These are phyloP conservation scores for Eulemur rubriventer DNA, from an alignment of 2,797 vertebrate species.

Conservation along the genomic window DNA sequence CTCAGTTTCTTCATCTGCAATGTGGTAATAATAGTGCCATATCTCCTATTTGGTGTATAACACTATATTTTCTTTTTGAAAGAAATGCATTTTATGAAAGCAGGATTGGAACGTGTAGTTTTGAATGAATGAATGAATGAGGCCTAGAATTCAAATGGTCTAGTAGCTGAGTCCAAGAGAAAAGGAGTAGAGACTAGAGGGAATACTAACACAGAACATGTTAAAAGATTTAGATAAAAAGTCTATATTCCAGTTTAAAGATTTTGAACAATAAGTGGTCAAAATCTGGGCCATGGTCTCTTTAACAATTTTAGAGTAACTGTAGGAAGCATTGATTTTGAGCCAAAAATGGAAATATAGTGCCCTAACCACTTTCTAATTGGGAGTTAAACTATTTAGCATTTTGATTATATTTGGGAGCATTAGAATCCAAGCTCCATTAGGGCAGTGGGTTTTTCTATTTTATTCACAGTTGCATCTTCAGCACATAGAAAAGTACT, in stretches of 20 bases:
- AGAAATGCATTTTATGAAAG: background rate
- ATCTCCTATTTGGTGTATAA: background rate
- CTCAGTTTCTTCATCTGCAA: background rate
- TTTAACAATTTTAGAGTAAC: background rate
- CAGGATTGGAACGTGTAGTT: background rate
- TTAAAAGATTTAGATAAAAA: background rate
- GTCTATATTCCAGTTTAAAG: background rate
- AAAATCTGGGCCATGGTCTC: background rate
- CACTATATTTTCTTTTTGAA: background rate
- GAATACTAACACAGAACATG: background rate
- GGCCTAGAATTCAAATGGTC: background rate
- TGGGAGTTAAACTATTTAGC: background rate
- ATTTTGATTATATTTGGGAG: slow-evolving; percentile 37
- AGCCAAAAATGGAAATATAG: background rate
- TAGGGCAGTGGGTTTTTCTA: background rate
- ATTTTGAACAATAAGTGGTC: background rate
- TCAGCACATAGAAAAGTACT: background rate
- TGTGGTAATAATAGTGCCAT: background rate
- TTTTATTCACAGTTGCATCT: background rate
- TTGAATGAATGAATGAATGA: background rate
- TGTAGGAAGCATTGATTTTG: background rate
- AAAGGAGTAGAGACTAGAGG: background rate
- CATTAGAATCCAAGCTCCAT: background rate
- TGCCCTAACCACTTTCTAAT: background rate
- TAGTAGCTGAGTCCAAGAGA: background rate